Base-by-base conservation (phyloP, 53 echinoderm and acorn worm genomes). In the Patiria pectinifera region DNA sequence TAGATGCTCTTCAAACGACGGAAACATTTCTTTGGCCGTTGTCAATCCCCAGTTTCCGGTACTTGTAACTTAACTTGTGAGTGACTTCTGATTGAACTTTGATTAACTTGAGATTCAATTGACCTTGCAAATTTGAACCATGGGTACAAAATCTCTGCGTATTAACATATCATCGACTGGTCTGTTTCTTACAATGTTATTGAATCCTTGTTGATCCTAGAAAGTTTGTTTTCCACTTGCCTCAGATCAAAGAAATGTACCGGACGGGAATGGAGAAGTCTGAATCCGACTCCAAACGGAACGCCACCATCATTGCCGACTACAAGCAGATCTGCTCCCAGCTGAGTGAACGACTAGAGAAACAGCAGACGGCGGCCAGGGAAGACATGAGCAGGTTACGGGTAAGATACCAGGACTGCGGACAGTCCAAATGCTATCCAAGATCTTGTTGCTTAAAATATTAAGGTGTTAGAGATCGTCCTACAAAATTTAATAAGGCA, bases 321-420 rank as follows among this genome's bases (percentile, higher is more conserved):
- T 99, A 99, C 85, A 99, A 99, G 86, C 94, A 96, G 86, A 99
- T 99, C 69, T 99, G 97, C 45, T 95, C 99, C 0, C 97, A 99
- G 70, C 97, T 97, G 58, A 99, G 99, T 82, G 96, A 97, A 82
- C 92, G 97, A 21, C 74, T 99, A 66, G 99, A 99, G 87, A 95
- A 97, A 85, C 95, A 97, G 70, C 96, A 99, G 92, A 94, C 95
- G 21, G 91, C 82, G 26, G 85, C 93, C 48, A 97, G 93, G 81
- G 85, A 94, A 43, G 88, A 94, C 19, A 92, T 99, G 94, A 48
- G 85, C 61, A 80, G 91, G 24, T 78, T 97, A 21, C 94, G 96
- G 95, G 97, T 97, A 92, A 92, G 95, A 70, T 18, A 70, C 4
- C 16, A 60, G 0, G 35, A 60, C 60, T 11, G 60, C 2, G 2